phyloP scores from a whole-genome alignment of 1,140 invertebrate genomes.

The Drosophila rufa region DNA sequence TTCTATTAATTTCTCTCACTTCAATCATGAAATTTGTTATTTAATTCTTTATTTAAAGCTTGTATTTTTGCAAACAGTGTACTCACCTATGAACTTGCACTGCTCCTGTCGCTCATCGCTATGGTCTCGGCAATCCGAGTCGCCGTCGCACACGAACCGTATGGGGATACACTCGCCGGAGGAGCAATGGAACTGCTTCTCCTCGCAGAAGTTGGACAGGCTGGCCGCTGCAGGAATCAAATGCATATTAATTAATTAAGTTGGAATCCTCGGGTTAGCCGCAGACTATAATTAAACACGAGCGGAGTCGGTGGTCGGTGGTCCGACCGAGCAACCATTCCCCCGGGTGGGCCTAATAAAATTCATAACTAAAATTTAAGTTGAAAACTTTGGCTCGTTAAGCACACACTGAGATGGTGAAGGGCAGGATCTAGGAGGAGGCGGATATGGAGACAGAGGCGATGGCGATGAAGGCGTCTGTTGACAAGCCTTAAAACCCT shows the following conservation, averaged over 20 bases:
- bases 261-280: slow-evolving; percentile 56
- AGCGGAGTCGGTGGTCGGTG: not conserved
- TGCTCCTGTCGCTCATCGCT: slow-evolving; percentile 90
- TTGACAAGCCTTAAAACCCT: slow-evolving; percentile 76
- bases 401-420: slow-evolving; percentile 47
- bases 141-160: slow-evolving; percentile 91
- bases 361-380: slow-evolving; percentile 83
- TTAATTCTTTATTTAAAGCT: not conserved
- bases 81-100: slow-evolving; percentile 72
- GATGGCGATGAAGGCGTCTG: slow-evolving; percentile 22
- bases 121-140: slow-evolving; percentile 91
- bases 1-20: not conserved
- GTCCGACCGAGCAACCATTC: not conserved
- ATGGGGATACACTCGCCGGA: slow-evolving; percentile 93
- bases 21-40: not conserved
- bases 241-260: slow-evolving; percentile 79
- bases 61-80: not conserved
- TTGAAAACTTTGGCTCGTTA: slow-evolving; percentile 79
- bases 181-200: slow-evolving; percentile 90
- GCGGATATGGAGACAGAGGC: no score
- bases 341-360: slow-evolving; percentile 59
- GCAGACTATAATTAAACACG: slow-evolving; percentile 60
- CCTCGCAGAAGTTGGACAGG: slow-evolving; percentile 86
- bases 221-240: slow-evolving; percentile 76
- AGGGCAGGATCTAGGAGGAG: not conserved